Conservation (phyloP, 1,140 invertebrate species). For the Hycleus cichorii region DNA sequence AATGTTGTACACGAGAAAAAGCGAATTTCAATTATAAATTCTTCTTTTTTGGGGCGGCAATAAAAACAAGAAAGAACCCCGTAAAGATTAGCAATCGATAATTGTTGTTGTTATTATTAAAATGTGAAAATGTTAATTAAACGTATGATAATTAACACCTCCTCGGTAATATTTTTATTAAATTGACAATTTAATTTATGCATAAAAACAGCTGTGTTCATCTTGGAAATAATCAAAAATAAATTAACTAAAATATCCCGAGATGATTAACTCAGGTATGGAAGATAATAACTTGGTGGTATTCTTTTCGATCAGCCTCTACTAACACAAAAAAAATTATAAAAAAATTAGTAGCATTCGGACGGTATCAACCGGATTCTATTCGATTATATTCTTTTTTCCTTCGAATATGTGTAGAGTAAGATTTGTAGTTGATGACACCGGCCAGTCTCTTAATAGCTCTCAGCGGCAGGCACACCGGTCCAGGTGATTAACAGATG, state of each 20-base stretch:
- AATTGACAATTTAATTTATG: slow-evolving; percentile 14
- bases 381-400: background rate
- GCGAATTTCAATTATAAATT: too few species aligned
- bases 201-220: slow-evolving; percentile 1
- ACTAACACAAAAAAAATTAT: background rate
- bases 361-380: background rate
- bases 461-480: slow-evolving; percentile 19
- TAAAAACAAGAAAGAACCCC: too few species aligned
- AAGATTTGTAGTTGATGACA: slow-evolving; percentile 3
- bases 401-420: background rate
- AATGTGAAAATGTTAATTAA: too few species aligned
- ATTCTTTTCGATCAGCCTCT: too few species aligned
- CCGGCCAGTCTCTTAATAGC: slow-evolving; percentile 20
- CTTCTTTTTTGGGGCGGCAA: too few species aligned
- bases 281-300: slow-evolving; percentile 1
- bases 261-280: slow-evolving; percentile 1
- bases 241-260: slow-evolving; percentile 2
- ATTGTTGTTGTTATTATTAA: too few species aligned
- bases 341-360: background rate
- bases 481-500: slow-evolving; percentile 29
- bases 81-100: too few species aligned
- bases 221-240: background rate
- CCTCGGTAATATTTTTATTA: slow-evolving; percentile 7
- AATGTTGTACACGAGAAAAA: too few species aligned
- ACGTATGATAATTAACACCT: slow-evolving; percentile 3